Percentiles rank a stretch among this genome's conserved stretches.
These are phyloP conservation scores for Anoplius nigerrimus DNA, from an alignment of 2,888 invertebrate genomes.

Conservation along the genomic window DNA sequence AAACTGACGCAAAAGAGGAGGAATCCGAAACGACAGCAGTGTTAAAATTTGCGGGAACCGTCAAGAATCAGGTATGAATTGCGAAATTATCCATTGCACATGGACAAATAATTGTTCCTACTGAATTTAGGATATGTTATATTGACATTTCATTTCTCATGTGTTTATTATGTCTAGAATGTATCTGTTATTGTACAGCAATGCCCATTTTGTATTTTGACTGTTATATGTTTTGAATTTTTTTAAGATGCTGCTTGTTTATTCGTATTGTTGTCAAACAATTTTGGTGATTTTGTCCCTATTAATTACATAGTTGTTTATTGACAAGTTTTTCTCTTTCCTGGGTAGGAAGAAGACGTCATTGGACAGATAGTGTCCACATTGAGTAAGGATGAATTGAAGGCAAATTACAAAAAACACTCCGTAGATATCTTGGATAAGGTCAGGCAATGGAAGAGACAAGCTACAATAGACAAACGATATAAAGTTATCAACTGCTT, in stretches of 20 bases:
- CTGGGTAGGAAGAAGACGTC: conserved; percentile 73
- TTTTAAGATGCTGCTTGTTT: too few species aligned
- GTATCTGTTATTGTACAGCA: too few species aligned
- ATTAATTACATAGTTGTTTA: background rate
- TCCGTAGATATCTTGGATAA: conserved; percentile 75
- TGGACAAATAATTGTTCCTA: too few species aligned
- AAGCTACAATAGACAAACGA: conserved; percentile 76
- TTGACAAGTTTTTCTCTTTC: conserved; percentile 22
- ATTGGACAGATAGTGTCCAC: conserved; percentile 68
- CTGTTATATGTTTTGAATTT: background rate
- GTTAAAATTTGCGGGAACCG: conserved; percentile 84
- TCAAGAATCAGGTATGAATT: conserved; percentile 82
- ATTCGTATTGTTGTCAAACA: too few species aligned
- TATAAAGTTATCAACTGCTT: conserved; percentile 80
- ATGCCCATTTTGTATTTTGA: too few species aligned
- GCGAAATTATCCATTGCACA: background rate
- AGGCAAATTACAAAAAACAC: conserved; percentile 76
- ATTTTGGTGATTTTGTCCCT: background rate
- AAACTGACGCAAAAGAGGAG: conserved; percentile 72
- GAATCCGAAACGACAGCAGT: conserved; percentile 76
- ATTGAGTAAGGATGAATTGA: conserved; percentile 75
- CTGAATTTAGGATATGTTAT: too few species aligned
- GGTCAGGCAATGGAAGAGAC: conserved; percentile 74
- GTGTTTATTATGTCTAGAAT: too few species aligned
- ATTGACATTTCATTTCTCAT: too few species aligned